Percentiles rank a stretch among this genome's conserved stretches.
Conservation (phyloP, 2,888 invertebrate genomes). For the Hofmannophila pseudospretella region DNA sequence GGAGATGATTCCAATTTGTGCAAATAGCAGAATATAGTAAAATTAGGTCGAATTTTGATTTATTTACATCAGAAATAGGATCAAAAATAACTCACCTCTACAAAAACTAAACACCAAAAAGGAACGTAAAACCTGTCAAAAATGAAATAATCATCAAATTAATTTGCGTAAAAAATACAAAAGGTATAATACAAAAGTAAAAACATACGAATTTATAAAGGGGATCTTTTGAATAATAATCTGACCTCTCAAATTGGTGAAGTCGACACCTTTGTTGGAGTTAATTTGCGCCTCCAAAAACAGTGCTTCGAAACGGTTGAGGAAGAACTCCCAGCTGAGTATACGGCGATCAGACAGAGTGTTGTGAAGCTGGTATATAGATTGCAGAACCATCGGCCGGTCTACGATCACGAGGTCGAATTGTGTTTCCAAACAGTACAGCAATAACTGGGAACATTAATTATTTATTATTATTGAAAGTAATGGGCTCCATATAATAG, state of each 20-base stretch:
- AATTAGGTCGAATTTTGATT: too few relatives aligned
- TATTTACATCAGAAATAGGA: background rate
- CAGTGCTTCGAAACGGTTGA: conserved; percentile 94
- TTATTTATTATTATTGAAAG: too few relatives aligned
- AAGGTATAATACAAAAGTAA: conserved; percentile 3
- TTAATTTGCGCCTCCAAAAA: conserved; percentile 97
- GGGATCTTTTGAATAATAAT: background rate
- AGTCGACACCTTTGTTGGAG: conserved; percentile 90
- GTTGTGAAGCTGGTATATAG: conserved; percentile 95
- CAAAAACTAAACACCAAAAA: conserved; percentile 5
- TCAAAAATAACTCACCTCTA: conserved; percentile 5
- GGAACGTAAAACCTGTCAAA: conserved; percentile 1
- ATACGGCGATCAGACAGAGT: conserved; percentile 93
- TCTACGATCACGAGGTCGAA: conserved; percentile 98
- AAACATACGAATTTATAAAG: background rate
- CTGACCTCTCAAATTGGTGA: conserved; percentile 88
- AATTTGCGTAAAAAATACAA: background rate
- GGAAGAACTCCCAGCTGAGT: conserved; percentile 98
- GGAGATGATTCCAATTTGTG: too few relatives aligned
- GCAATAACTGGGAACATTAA: conserved; percentile 80
- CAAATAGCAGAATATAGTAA: too few relatives aligned
- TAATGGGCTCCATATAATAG: too few relatives aligned
- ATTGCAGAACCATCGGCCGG: conserved; percentile 96
- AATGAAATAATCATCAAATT: conserved; percentile 4
- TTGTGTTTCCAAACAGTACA: conserved; percentile 97